Evolutionary conservation across 1,140 invertebrate genomes (phyloP).

Genomic region (Temnothorax nylanderi): DNA sequence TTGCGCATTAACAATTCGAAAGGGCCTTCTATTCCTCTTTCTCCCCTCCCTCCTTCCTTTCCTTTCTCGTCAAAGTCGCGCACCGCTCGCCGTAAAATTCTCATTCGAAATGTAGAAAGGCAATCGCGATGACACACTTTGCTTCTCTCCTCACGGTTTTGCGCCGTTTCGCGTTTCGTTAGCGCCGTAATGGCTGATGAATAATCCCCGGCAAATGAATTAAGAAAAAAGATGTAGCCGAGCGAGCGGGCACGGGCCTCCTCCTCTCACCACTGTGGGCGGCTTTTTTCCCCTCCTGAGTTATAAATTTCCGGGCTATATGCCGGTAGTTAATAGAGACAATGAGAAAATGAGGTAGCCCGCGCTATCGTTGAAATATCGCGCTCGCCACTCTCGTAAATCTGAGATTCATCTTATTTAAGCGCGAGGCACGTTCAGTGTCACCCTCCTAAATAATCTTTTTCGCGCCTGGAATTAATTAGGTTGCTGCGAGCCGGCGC

Average conservation of each 20-base stretch:
- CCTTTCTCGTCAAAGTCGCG: conserved; percentile 27
- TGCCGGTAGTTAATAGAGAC: conserved; percentile 48
- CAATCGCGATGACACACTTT: conserved; percentile 44
- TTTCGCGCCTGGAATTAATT: conserved; percentile 29
- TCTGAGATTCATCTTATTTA: conserved; percentile 50
- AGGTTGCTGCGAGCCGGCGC: conserved; percentile 21
- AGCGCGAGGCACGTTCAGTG: conserved; percentile 38
- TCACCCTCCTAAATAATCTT: conserved; percentile 63
- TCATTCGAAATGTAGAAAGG: conserved; percentile 54
- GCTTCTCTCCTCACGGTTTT: background rate
- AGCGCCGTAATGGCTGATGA: conserved; percentile 54
- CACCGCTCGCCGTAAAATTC: conserved; percentile 41
- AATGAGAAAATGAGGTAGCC: conserved; percentile 51
- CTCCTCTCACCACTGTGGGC: background rate
- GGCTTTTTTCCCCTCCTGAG: background rate
- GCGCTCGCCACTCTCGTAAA: conserved; percentile 40
- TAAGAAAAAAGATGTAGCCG: conserved; percentile 57
- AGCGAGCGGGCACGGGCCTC: background rate
- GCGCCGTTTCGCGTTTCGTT: conserved; percentile 53
- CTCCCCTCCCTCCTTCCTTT: background rate
- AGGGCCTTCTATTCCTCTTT: background rate
- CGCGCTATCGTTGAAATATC: conserved; percentile 53
- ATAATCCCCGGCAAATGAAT: conserved; percentile 60
- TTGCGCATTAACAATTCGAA: conserved; percentile 62
- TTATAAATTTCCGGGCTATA: conserved; percentile 47